A percentile compares a stretch with the other conserved stretches of the same genome.
Conservation (phyloP, 2,113 vertebrate species). For the Felis catus region DNA sequence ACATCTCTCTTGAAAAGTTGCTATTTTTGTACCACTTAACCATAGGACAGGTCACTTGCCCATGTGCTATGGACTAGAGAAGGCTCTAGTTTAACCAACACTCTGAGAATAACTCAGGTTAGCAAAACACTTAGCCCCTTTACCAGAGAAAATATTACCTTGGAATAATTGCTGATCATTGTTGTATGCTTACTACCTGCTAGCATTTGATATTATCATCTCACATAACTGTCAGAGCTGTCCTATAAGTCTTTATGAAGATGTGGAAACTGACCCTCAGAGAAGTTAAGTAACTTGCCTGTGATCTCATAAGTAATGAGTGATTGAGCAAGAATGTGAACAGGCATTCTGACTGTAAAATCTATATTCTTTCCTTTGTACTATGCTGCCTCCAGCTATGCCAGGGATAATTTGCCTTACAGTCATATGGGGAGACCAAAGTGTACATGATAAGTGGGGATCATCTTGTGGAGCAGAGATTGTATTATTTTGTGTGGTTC, state of each 20-base stretch:
- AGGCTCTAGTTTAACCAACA: not conserved
- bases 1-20: not conserved
- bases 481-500: not conserved
- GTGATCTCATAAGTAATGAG: not conserved
- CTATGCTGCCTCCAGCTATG: fast-evolving
- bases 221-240: not conserved
- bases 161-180: not conserved
- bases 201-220: not conserved
- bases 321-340: not conserved
- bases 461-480: not conserved
- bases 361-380: not conserved
- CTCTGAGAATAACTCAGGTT: not conserved
- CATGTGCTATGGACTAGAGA: not conserved
- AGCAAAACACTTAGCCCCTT: not conserved
- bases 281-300: not conserved
- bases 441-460: not conserved
- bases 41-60: not conserved
- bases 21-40: not conserved
- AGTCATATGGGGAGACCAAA: not conserved
- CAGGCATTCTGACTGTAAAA: not conserved
- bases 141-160: not conserved
- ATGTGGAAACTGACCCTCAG: not conserved
- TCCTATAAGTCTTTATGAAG: not conserved
- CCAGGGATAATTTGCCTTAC: not conserved
- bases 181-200: not conserved